A percentile compares a stretch with the other conserved stretches of the same genome.
Evolutionary conservation across 2,113 vertebrate species (phyloP).

Genomic region (Dromaius novaehollandiae): DNA sequence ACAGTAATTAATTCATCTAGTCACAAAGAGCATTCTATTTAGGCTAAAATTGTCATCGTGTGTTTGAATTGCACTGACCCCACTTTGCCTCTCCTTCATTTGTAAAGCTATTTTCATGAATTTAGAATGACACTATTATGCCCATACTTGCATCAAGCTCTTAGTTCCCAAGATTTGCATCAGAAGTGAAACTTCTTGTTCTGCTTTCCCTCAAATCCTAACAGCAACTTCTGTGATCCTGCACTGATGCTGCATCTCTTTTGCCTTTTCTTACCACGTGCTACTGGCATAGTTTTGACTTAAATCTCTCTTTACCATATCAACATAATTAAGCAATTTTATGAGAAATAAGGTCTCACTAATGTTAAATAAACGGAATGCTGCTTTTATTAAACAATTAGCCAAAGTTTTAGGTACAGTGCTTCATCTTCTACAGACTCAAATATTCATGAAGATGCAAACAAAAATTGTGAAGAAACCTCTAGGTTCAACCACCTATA

Average conservation of each 20-base stretch:
- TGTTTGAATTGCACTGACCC: slow-evolving; percentile 69
- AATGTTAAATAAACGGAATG: neutral
- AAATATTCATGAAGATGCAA: neutral
- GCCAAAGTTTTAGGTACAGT: neutral
- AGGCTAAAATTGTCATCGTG: slow-evolving; percentile 64
- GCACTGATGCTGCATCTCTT: neutral
- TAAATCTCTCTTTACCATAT: neutral
- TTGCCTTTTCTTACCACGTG: neutral
- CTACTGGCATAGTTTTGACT: neutral
- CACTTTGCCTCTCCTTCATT: slow-evolving; percentile 71
- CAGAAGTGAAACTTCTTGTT: slow-evolving; percentile 63
- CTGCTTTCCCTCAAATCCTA: slow-evolving; percentile 34
- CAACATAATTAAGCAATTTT: neutral
- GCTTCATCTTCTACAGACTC: neutral
- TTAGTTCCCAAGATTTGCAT: slow-evolving; percentile 70
- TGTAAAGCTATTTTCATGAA: slow-evolving; percentile 70
- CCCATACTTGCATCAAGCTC: slow-evolving; percentile 7
- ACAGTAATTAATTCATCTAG: slow-evolving; percentile 71
- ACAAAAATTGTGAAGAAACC: neutral
- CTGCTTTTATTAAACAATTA: neutral
- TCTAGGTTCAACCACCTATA: neutral
- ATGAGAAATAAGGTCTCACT: neutral
- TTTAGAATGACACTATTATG: slow-evolving; percentile 70
- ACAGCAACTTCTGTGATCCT: neutral
- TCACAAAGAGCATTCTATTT: slow-evolving; percentile 69